Conservation (phyloP, 2,113 vertebrate genomes). For the Pterocles gutturalis region DNA sequence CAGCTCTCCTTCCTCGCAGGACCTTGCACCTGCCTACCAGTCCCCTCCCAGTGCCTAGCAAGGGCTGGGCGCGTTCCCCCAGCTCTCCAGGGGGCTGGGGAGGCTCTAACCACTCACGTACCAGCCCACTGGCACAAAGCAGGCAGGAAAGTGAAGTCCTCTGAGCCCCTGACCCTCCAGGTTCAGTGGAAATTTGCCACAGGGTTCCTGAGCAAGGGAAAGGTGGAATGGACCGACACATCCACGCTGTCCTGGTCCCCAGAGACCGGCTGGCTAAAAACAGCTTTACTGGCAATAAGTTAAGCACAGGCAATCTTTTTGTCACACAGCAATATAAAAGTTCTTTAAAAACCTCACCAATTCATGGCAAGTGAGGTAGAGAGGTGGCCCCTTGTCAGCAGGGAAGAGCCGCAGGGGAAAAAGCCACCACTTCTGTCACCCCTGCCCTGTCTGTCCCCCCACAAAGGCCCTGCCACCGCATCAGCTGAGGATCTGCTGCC, state of each 20-base stretch:
- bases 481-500: not conserved
- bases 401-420: not conserved
- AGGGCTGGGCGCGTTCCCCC: not conserved
- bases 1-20: not conserved
- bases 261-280: not conserved
- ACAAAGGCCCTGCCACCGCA: not conserved
- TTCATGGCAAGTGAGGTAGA: not conserved
- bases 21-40: accelerated
- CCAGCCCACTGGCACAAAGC: not conserved
- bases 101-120: not conserved
- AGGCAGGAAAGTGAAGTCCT: not conserved
- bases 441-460: accelerated
- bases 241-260: accelerated
- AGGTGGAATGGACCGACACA: not conserved
- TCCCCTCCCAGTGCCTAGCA: not conserved
- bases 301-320: not conserved
- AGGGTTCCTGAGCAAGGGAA: not conserved
- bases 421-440: not conserved
- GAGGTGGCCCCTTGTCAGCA: not conserved
- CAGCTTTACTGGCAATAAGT: not conserved
- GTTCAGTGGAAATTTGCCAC: not conserved
- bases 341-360: not conserved
- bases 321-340: accelerated
- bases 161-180: not conserved
- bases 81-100: not conserved